phyloP scores from a whole-genome alignment of 2,113 vertebrate genomes.

The Triplophysa tibetana region DNA sequence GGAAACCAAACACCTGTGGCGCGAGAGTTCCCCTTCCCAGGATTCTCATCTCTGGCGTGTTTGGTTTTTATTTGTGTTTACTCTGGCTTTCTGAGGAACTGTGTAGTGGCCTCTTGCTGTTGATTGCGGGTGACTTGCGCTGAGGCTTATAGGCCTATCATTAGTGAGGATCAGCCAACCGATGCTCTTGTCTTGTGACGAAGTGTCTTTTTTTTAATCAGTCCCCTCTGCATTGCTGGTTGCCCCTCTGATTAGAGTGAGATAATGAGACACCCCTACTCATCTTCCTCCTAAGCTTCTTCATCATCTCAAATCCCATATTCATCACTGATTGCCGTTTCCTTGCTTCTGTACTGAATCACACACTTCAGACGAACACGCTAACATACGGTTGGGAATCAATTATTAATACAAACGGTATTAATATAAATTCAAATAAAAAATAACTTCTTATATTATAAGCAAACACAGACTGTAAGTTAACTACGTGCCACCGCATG shows the following conservation, averaged over 20 bases:
- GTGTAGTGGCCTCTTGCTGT: slow-evolving; percentile 53
- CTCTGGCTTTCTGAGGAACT: slow-evolving; percentile 55
- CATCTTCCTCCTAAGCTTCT: slow-evolving; percentile 42
- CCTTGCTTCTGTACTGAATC: slow-evolving; percentile 44
- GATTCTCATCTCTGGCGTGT: slow-evolving; percentile 10
- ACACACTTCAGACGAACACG: slow-evolving; percentile 26
- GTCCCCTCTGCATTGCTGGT: slow-evolving; percentile 56
- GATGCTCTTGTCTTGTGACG: slow-evolving; percentile 58
- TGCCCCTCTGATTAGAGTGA: slow-evolving; percentile 57
- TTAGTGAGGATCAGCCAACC: slow-evolving; percentile 51
- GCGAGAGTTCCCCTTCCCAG: slow-evolving; percentile 31
- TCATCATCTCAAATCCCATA: slow-evolving; percentile 61
- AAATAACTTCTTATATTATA: too few relatives aligned
- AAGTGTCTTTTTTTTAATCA: slow-evolving; percentile 58
- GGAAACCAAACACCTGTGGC: slow-evolving; percentile 45
- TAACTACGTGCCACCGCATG: too few relatives aligned
- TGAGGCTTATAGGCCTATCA: slow-evolving; percentile 47
- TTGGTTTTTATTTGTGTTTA: slow-evolving; percentile 51
- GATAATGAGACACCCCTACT: slow-evolving; percentile 56
- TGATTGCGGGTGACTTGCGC: slow-evolving; percentile 62
- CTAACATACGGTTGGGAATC: background rate
- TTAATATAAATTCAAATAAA: too few relatives aligned
- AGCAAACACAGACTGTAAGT: too few relatives aligned
- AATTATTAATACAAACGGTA: background rate
- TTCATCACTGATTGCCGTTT: slow-evolving; percentile 56